phyloP scores from a whole-genome alignment of 2,113 vertebrate genomes.

The Abramis brama region DNA sequence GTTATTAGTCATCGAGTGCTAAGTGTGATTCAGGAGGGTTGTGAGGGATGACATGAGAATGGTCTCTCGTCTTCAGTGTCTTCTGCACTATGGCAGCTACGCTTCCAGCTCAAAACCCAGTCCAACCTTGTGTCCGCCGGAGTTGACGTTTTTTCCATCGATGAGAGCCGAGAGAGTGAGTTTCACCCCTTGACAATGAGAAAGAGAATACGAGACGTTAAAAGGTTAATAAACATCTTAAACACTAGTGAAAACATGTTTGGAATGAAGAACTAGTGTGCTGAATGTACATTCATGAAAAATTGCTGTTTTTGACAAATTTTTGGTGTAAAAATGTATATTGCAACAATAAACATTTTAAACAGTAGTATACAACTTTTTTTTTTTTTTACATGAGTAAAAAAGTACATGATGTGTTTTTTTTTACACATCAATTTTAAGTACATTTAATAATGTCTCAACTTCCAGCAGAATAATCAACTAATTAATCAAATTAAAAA shows the following conservation, averaged over 20 bases:
- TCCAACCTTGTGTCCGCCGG: constrained; percentile 94
- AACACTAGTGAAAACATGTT: not conserved
- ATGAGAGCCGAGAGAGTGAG: constrained; percentile 91
- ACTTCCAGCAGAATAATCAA: not conserved
- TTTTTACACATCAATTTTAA: not conserved
- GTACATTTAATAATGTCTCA: not conserved
- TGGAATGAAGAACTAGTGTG: not conserved
- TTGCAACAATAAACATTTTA: not conserved
- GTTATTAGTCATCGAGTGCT: not conserved
- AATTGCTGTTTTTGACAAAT: not conserved
- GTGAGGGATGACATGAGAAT: not conserved
- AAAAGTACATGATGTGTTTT: too few species aligned
- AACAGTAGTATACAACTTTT: not conserved
- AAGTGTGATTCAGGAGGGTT: not conserved
- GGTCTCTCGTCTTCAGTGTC: constrained; percentile 28
- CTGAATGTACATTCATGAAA: not conserved
- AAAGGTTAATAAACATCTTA: not conserved
- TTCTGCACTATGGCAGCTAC: constrained; percentile 63
- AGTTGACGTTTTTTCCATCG: constrained; percentile 94
- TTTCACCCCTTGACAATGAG: constrained; percentile 84
- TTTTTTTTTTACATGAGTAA: not conserved
- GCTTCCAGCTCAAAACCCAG: constrained; percentile 95
- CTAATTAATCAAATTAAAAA: not conserved
- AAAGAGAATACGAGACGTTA: not conserved
- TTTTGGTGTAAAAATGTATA: not conserved